These are phyloP conservation scores for Sphaeramia orbicularis DNA, from an alignment of 2,797 vertebrate species.

Conservation along the genomic window DNA sequence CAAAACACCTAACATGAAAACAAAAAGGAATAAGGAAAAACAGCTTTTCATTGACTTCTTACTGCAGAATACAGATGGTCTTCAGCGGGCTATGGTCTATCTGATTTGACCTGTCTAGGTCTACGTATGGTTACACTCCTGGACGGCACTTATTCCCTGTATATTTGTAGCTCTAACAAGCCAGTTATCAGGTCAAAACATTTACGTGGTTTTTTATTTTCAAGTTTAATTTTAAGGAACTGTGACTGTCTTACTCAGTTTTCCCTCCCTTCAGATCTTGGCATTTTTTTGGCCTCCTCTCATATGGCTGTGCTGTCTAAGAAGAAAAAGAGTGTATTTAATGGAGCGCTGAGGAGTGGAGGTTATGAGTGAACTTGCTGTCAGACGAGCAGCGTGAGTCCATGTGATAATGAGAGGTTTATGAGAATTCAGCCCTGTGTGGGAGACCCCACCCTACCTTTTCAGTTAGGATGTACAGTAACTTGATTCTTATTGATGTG, in stretches of 20 bases:
- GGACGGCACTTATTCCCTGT: too few species aligned
- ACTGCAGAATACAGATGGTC: too few species aligned
- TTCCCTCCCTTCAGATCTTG: not conserved
- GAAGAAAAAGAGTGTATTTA: conserved; percentile 5
- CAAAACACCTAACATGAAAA: too few species aligned
- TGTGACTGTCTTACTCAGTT: not conserved
- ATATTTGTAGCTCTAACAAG: not conserved
- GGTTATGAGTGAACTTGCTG: conserved; percentile 28
- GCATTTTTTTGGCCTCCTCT: not conserved
- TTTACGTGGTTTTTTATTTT: not conserved
- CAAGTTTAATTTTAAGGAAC: not conserved
- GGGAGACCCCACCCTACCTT: conserved; percentile 6
- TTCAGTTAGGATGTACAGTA: conserved; percentile 19
- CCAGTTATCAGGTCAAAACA: not conserved
- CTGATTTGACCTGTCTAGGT: too few species aligned
- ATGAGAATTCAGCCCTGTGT: conserved; percentile 27
- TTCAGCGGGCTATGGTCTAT: too few species aligned
- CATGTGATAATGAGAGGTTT: conserved; percentile 32
- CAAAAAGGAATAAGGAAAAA: too few species aligned
- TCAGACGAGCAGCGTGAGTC: conserved; percentile 35
- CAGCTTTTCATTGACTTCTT: too few species aligned
- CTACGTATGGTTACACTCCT: too few species aligned
- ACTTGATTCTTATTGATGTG: conserved; percentile 46
- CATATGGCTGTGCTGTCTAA: not conserved
- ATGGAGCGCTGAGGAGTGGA: conserved; percentile 5